Percentiles rank a stretch among this genome's conserved stretches.
These are phyloP conservation scores for Sinosuthora webbiana DNA, from an alignment of 2,113 vertebrate species.

Conservation along the genomic window DNA sequence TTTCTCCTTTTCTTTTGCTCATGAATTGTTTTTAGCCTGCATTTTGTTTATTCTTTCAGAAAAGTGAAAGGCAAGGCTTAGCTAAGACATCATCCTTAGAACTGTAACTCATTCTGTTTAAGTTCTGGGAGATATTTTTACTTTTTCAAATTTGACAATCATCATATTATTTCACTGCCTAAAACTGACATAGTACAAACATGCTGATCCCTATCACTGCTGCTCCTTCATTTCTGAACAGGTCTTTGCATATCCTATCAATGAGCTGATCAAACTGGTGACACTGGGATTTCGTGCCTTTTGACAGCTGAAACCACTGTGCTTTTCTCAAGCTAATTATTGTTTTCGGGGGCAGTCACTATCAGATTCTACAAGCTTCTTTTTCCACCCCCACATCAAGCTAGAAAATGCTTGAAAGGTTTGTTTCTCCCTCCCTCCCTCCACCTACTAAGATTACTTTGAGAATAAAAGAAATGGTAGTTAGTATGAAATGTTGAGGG, in stretches of 20 bases:
- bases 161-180: neutral
- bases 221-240: constrained; percentile 16
- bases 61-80: neutral
- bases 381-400: constrained; percentile 42
- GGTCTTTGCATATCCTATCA: constrained; percentile 52
- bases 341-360: constrained; percentile 66
- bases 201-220: neutral
- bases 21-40: neutral
- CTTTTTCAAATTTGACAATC: constrained; percentile 10
- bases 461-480: constrained; percentile 50
- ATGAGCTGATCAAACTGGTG: constrained; percentile 47
- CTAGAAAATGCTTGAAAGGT: constrained; percentile 39
- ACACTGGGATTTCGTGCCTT: constrained; percentile 56
- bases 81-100: neutral
- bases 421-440: constrained; percentile 17
- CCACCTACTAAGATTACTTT: constrained; percentile 48
- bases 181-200: constrained; percentile 3
- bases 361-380: constrained; percentile 51
- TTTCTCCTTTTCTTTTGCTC: neutral
- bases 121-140: constrained; percentile 16
- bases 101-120: neutral
- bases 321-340: constrained; percentile 66
- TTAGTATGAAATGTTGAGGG: constrained; percentile 40
- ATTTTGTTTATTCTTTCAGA: neutral
- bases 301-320: constrained; percentile 59